These are phyloP conservation scores for Phrynocephalus forsythii DNA, from an alignment of 2,797 vertebrate species.

Conservation along the genomic window DNA sequence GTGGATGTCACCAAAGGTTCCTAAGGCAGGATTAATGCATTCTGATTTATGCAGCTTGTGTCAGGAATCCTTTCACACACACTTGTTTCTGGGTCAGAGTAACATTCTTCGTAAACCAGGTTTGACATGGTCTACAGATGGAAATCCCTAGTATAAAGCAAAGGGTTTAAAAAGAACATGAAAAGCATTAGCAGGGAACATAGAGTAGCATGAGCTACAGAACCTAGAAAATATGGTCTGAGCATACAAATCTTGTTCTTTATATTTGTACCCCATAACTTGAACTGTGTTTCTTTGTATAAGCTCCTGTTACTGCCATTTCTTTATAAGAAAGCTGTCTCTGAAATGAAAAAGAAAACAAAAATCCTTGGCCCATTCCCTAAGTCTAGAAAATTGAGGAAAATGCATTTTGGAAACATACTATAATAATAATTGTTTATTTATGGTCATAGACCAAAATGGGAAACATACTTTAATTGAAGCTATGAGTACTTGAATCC, in stretches of 20 bases:
- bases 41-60: slow-evolving; percentile 30
- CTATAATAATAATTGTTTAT: neutral
- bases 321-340: neutral
- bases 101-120: slow-evolving; percentile 43
- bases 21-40: neutral
- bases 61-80: slow-evolving; percentile 19
- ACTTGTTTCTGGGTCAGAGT: slow-evolving; percentile 19
- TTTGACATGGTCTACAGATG: slow-evolving; percentile 24
- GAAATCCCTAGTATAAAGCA: slow-evolving; percentile 35
- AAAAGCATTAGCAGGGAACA: neutral
- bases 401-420: neutral
- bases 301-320: no score
- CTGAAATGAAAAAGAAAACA: neutral
- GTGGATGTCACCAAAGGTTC: neutral
- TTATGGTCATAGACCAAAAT: no score
- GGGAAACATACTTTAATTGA: neutral
- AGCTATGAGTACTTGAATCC: neutral
- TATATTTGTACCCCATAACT: neutral
- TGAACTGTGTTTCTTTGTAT: neutral
- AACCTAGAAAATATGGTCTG: neutral
- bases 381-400: neutral
- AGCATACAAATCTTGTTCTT: accelerated
- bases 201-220: neutral
- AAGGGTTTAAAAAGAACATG: slow-evolving; percentile 19
- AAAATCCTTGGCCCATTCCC: neutral